Evolutionary conservation across 1,140 invertebrate genomes (phyloP).

Genomic region (Stegodyphus dumicola): DNA sequence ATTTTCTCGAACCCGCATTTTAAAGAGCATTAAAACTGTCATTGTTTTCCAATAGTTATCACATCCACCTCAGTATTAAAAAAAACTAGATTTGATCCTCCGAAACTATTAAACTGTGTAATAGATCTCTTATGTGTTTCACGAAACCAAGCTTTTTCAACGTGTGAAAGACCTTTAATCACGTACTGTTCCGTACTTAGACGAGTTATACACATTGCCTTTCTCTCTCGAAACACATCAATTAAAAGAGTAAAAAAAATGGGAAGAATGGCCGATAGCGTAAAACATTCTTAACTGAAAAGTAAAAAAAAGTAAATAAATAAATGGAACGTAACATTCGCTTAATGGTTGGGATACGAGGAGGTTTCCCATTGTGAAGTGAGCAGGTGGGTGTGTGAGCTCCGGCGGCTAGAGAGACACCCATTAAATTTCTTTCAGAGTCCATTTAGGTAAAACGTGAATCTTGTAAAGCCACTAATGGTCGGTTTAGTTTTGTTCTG

Average conservation of each 20-base stretch:
- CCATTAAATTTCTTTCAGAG: conserved; percentile 58
- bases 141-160: too few species aligned
- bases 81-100: too few species aligned
- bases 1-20: too few species aligned
- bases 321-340: neutral
- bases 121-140: too few species aligned
- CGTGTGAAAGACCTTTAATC: neutral
- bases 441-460: conserved; percentile 58
- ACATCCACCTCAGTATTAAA: too few species aligned
- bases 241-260: neutral
- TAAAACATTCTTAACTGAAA: conserved; percentile 7
- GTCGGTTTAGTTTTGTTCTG: conserved; percentile 47
- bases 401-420: conserved; percentile 5
- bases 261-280: conserved; percentile 3
- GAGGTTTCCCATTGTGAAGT: conserved; percentile 31
- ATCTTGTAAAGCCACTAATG: conserved; percentile 59
- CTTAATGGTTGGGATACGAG: conserved; percentile 12
- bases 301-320: conserved; percentile 4
- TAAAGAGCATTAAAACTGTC: too few species aligned
- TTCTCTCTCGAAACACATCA: conserved; percentile 16
- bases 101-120: too few species aligned
- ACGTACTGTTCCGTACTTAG: neutral
- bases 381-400: conserved; percentile 16
- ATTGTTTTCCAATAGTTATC: too few species aligned
- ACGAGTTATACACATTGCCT: neutral